Percentiles rank a stretch among this genome's conserved stretches.
Evolutionary conservation across 2,113 vertebrate genomes (phyloP).

Genomic region (Hepsetus odoe): DNA sequence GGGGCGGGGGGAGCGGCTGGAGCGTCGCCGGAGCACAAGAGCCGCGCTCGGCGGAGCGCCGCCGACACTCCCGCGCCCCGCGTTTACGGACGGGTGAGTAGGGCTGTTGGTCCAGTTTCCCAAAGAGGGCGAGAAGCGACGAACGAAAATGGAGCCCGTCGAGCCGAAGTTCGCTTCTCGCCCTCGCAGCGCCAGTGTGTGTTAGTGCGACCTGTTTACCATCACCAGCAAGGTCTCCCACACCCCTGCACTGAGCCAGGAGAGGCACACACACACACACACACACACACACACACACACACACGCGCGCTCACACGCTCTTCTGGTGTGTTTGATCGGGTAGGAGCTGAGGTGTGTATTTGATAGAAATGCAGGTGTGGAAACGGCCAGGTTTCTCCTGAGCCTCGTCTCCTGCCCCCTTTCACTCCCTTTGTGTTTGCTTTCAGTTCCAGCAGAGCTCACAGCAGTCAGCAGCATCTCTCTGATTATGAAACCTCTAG

Average conservation of each 20-base stretch:
- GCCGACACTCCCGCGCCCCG: slow-evolving; percentile 68
- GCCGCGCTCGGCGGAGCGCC: slow-evolving; percentile 68
- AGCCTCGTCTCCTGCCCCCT: no score
- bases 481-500: no score
- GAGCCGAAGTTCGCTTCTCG: slow-evolving; percentile 4
- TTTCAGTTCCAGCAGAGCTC: no score
- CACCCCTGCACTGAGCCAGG: slow-evolving; percentile 5
- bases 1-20: slow-evolving; percentile 56
- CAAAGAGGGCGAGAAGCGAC: not conserved
- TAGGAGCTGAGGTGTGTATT: no score
- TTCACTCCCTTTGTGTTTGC: no score
- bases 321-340: no score
- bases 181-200: not conserved
- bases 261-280: no score
- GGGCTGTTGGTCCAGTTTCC: slow-evolving; percentile 7
- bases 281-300: no score
- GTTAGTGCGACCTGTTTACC: slow-evolving; percentile 33
- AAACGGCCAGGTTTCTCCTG: no score
- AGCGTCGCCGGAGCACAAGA: slow-evolving; percentile 50
- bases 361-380: no score
- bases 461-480: no score
- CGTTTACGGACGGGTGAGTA: slow-evolving; percentile 78
- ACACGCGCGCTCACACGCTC: no score
- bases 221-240: not conserved
- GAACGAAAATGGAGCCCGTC: not conserved